A percentile compares a stretch with the other conserved stretches of the same genome.
Conservation (phyloP, 30 jellyfish, hydroid and myxozoan genomes). For the Hydractinia symbiolongicarpus region DNA sequence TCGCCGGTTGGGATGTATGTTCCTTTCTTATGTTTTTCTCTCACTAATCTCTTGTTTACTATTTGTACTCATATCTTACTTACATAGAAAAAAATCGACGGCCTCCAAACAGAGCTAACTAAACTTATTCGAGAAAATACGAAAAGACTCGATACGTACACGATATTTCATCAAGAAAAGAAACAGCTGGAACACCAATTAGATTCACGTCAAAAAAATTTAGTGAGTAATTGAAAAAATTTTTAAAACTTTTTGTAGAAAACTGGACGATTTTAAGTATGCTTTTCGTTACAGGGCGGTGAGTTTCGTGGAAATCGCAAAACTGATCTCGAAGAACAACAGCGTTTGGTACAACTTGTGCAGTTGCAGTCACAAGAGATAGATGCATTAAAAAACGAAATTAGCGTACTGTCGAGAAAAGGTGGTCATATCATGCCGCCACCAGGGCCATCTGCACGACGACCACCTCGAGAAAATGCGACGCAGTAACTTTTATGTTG, state of each 20-base stretch:
- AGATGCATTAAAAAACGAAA: slow-evolving; percentile 78
- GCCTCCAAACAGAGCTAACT: slow-evolving; percentile 57
- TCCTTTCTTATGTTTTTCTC: not conserved
- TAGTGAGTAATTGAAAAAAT: slow-evolving; percentile 37
- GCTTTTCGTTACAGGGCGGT: slow-evolving; percentile 61
- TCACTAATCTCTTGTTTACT: not conserved
- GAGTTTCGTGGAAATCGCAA: slow-evolving; percentile 79
- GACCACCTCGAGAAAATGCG: too few relatives aligned
- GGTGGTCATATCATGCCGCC: slow-evolving; percentile 97
- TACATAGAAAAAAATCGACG: slow-evolving; percentile 58
- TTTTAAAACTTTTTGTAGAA: not conserved
- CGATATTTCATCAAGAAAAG: slow-evolving; percentile 59
- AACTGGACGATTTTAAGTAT: not conserved
- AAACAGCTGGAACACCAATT: slow-evolving; percentile 62
- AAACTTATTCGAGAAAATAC: slow-evolving; percentile 87
- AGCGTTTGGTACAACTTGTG: slow-evolving; percentile 64
- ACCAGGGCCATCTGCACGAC: not conserved
- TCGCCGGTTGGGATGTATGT: slow-evolving; percentile 77
- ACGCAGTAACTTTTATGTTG: too few relatives aligned
- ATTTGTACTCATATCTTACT: not conserved
- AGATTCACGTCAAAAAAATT: slow-evolving; percentile 73
- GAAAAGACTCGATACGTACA: slow-evolving; percentile 73
- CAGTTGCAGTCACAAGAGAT: slow-evolving; percentile 88
- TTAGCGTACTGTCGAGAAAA: slow-evolving; percentile 63
- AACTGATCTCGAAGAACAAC: slow-evolving; percentile 78